Conservation (phyloP, 2,797 vertebrate genomes). For the Catostomus latipinnis region DNA sequence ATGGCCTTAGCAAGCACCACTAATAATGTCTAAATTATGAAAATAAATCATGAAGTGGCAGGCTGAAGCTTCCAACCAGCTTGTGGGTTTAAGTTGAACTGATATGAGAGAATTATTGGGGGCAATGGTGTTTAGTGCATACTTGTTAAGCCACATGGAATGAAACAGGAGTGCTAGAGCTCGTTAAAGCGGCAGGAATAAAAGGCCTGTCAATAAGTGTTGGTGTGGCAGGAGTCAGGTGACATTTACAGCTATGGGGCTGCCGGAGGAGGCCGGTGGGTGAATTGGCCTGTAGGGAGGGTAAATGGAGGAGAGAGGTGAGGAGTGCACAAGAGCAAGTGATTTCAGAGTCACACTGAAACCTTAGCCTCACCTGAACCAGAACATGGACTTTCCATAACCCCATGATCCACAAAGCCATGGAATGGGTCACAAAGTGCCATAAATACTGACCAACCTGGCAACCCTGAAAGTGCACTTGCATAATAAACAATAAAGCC, state of each 20-base stretch:
- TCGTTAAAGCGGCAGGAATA: conserved; percentile 59
- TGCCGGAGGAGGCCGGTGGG: conserved; percentile 62
- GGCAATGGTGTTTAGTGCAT: conserved; percentile 60
- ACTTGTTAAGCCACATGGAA: conserved; percentile 64
- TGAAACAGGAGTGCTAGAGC: conserved; percentile 65
- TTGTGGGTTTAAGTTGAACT: conserved; percentile 2
- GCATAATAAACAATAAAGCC: conserved; percentile 64
- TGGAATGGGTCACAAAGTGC: conserved; percentile 58
- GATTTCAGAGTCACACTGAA: conserved; percentile 72
- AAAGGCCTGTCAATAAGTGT: conserved; percentile 63
- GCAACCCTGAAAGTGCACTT: conserved; percentile 59
- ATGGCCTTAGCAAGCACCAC: neutral
- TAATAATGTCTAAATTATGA: neutral
- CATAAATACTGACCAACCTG: conserved; percentile 50
- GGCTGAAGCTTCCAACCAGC: neutral
- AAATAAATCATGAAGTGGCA: neutral
- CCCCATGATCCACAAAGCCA: conserved; percentile 55
- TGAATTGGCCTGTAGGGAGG: conserved; percentile 63
- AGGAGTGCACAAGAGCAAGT: conserved; percentile 42
- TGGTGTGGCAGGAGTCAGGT: conserved; percentile 71
- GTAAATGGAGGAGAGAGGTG: conserved; percentile 55
- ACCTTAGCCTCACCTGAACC: conserved; percentile 70
- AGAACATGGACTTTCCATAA: conserved; percentile 63
- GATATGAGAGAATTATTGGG: conserved; percentile 42
- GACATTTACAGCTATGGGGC: conserved; percentile 78